Evolutionary conservation across 2,888 invertebrate genomes (phyloP).

Genomic region (Dicyrtoma fusca): DNA sequence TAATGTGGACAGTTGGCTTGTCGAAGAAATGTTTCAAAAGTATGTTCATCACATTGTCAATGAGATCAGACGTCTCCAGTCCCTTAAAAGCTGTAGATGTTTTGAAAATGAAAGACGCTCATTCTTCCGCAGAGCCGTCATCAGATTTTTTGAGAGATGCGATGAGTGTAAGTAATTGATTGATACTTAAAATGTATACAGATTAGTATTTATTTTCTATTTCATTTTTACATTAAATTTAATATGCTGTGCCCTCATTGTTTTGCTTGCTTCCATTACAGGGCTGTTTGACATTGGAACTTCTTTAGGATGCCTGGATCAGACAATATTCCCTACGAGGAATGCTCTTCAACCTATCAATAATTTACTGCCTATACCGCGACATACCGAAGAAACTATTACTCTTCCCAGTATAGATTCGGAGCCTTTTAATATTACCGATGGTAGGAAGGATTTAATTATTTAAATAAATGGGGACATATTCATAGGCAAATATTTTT

Average conservation of each 20-base stretch:
- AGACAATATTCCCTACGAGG: constrained; percentile 40
- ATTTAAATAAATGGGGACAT: background rate
- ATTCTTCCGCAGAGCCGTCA: constrained; percentile 10
- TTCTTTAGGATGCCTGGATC: constrained; percentile 43
- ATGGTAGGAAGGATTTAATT: background rate
- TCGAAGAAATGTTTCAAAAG: constrained; percentile 37
- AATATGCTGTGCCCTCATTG: background rate
- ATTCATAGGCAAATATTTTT: background rate
- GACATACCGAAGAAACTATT: constrained; percentile 6
- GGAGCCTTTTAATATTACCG: background rate
- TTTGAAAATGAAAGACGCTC: constrained; percentile 20
- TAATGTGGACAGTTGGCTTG: constrained; percentile 36
- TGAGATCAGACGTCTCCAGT: constrained; percentile 23
- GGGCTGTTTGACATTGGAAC: constrained; percentile 46
- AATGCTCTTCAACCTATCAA: constrained; percentile 44
- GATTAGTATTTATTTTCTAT: no score
- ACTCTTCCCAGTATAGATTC: constrained; percentile 4
- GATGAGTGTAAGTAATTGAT: constrained; percentile 27
- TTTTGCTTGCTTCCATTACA: constrained; percentile 11
- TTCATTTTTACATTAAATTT: background rate
- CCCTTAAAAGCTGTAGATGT: constrained; percentile 20
- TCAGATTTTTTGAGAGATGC: constrained; percentile 29
- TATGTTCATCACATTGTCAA: constrained; percentile 34
- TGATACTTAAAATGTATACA: background rate
- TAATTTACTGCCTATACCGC: constrained; percentile 39